Base-by-base conservation (phyloP, 2,888 invertebrate species). In the Urechis unicinctus region DNA sequence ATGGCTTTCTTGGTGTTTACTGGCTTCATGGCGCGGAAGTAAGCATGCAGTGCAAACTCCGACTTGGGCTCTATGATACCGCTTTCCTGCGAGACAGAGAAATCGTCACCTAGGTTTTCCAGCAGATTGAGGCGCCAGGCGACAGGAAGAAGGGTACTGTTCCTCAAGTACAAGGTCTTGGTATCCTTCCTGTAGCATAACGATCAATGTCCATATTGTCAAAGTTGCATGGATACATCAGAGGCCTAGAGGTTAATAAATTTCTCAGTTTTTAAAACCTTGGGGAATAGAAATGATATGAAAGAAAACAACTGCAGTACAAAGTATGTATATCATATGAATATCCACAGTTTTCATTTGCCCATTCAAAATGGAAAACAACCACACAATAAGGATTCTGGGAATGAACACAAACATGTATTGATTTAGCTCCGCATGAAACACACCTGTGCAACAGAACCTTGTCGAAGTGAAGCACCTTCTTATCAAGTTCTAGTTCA, bases 51-150 rank as follows among this genome's bases (percentile, higher is more conserved):
- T 6, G 72, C 70, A 59, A 73, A 77, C 61, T 77, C 75, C 13
- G 72, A 69, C 57, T 68, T 66, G 13, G 78, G 73, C 45, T 74
- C 73, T 28, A 79, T 74, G n/a, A 78, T 64, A 1, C 78, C 78
- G 51, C 65, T 70, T 56, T 74, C 75, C 42, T 72, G 69, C 2
- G 72, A 72, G 43, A 78, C 72, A 3, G 76, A 74, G 63, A 79
- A 79, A 55, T 78, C 79, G 58, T 79, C 78, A 9, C 78, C 78
- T 2, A 79, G 68, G 43, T 68, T 71, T 54, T 79, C 79, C 30
- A 78, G 61, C 6, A 78, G 78, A 46, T 67, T 73, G 42, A 79
- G 63, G 51, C 71, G 69, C 79, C 79, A 79, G 26, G 68, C 70
- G 2, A 79, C 77, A 1, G 79, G 78, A 30, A 79, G 66, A 61